Base-by-base conservation (phyloP, 2,113 vertebrate genomes). In the Callipepla squamata region DNA sequence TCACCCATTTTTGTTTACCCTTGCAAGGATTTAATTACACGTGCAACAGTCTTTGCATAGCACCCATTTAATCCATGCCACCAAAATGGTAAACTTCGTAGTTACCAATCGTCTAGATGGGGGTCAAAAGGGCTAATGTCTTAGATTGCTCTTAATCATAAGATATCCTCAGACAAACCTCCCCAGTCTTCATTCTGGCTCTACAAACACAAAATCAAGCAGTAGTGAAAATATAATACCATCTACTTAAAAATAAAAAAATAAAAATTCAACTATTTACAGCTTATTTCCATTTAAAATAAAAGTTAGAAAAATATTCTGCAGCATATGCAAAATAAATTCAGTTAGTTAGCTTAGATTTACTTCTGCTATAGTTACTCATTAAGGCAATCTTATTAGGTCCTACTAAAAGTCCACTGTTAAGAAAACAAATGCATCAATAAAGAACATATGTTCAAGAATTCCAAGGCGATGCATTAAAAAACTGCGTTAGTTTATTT, bases 181-280 rank as follows among this genome's bases (percentile, higher is more conserved):
- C 99, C 98, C 99, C 99, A 99, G 98, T 99, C 99, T 98, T 99
- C 99, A 98, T 97, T 98, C 98, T 99, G 99, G 98, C 97, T 99
- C 98, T 99, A 99, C 70, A 97, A 98, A 98, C 97, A 98, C 93
- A 99, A 98, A 98, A 98, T 97, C 97, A 98, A 98, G 98, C 97
- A 98, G 95, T 68, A 98, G 85, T 98, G 95, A 98, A 97, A 96
- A 97, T 90, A 77, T 80, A 89, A 48, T 96, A 97, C 50, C 91
- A 84, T 90, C 91, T 88, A 95, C 50, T 96, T 88, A 25, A 51
- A n/a, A 85, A 73, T 20, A 40, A 36, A 28, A 7, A 45, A 32
- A 15, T 5, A 15, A 13, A 19, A 6, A 15, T 62, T 36, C 36
- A 48, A 23, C 81, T 79, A 94, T 55, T 55, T 80, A 94, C 30